A percentile compares a stretch with the other conserved stretches of the same genome.
phyloP scores from a whole-genome alignment of 1,140 invertebrate genomes.

The Cataglyphis hispanica region DNA sequence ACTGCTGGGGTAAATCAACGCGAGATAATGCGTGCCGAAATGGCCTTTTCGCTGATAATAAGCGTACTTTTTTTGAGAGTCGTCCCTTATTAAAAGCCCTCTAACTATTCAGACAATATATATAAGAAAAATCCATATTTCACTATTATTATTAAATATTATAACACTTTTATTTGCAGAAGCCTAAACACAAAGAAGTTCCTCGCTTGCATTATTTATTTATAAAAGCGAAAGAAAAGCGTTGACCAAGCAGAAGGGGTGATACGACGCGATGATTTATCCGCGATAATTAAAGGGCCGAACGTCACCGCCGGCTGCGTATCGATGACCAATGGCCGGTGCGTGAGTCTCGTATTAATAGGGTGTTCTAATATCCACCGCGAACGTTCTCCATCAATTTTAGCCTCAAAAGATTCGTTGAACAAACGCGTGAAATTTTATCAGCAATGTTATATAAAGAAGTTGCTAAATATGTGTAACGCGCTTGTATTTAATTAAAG shows the following conservation, averaged over 20 bases:
- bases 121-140: neutral
- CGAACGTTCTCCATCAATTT: constrained; percentile 40
- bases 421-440: constrained; percentile 25
- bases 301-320: constrained; percentile 78
- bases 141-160: constrained; percentile 1
- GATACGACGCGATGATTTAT: constrained; percentile 77
- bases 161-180: neutral
- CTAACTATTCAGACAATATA: neutral
- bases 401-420: constrained; percentile 52
- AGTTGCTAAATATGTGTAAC: neutral
- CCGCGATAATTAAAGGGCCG: constrained; percentile 79
- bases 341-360: constrained; percentile 81
- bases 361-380: constrained; percentile 71
- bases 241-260: constrained; percentile 4
- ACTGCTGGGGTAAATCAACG: constrained; percentile 23
- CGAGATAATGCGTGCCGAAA: constrained; percentile 48
- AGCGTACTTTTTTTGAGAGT: neutral
- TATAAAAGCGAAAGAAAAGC: constrained; percentile 61
- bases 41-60: neutral
- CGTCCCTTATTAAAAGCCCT: neutral
- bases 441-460: constrained; percentile 52
- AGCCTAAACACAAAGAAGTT: neutral
- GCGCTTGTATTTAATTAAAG: constrained; percentile 6
- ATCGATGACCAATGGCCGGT: constrained; percentile 77
- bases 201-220: constrained; percentile 8